Conservation (phyloP, 2,888 invertebrate genomes). For the Standfussiana lucernea region DNA sequence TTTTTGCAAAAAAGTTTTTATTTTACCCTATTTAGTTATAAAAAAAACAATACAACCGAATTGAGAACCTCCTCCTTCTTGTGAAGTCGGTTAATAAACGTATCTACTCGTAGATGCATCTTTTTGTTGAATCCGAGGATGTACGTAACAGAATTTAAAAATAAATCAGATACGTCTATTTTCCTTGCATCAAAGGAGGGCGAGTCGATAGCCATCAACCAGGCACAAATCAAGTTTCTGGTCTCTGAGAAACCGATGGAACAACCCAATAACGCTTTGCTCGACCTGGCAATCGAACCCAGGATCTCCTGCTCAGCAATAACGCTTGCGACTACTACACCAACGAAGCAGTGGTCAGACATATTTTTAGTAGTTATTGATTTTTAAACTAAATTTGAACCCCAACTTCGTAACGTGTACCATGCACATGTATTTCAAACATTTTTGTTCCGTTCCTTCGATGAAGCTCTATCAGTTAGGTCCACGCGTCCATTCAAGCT, state of each 20-base stretch:
- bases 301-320: background rate
- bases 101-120: no score
- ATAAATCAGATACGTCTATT: no score
- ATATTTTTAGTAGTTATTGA: background rate
- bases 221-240: background rate
- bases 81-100: no score
- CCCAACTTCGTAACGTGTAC: background rate
- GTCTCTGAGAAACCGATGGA: background rate
- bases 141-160: no score
- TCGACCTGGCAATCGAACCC: background rate
- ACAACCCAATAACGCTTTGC: background rate
- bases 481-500: slow-evolving; percentile 10
- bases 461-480: background rate
- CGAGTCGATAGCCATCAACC: no score
- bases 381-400: background rate
- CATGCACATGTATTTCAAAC: background rate
- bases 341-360: background rate
- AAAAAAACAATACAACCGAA: no score
- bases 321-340: background rate
- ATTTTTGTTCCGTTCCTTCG: background rate
- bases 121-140: no score
- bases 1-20: no score
- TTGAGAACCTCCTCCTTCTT: no score
- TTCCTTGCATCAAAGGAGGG: background rate
- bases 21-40: no score